Base-by-base conservation (phyloP, 1,140 invertebrate genomes). In the Pseudomyrmex concolor region DNA sequence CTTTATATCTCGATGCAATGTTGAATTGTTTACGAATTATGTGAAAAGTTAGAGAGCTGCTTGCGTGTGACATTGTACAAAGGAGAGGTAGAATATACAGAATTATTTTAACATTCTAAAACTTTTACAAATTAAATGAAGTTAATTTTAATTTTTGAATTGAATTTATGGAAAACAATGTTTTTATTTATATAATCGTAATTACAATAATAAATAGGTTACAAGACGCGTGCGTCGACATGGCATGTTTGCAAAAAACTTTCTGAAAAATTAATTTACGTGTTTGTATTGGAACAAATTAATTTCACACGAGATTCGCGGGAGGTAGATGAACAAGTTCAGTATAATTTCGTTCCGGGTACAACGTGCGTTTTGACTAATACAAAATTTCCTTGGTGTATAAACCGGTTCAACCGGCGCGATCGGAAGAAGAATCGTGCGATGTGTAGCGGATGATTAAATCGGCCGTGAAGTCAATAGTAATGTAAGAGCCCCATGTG, bases 391-490 rank as follows among this genome's bases (percentile, higher is more conserved):
- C 4, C 4, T 12, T 59, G 12, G 12, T 22, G 45, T 43, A 57
- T 15, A 50, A 80, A 71, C 64, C 66, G 66, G 76, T 59, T 80
- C 43, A 12, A 48, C 13, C 48, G 59, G 7, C 43, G 54, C 43
- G 54, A 78, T 68, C 43, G n/a, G 34, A 10, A 51, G 15, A 17
- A 70, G 70, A 66, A 80, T 45, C 51, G 76, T 34, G 54, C 66
- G 43, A 80, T 71, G 66, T 48, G 66, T 60, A 71, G 34, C 76
- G 66, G 76, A 80, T 70, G 76, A 80, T 80, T 70, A 70, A 70
- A 80, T 80, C 76, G 54, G 19, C 64, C 76, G 76, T 78, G 64
- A 78, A 78, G 54, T 54, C 64, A 54, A 78, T 78, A 71, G 76
- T 80, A 78, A 78, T 43, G 51, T 48, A 71, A 80, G 76, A 80